Evolutionary conservation across 2,888 invertebrate genomes (phyloP).

Genomic region (Boloria euphrosyne): DNA sequence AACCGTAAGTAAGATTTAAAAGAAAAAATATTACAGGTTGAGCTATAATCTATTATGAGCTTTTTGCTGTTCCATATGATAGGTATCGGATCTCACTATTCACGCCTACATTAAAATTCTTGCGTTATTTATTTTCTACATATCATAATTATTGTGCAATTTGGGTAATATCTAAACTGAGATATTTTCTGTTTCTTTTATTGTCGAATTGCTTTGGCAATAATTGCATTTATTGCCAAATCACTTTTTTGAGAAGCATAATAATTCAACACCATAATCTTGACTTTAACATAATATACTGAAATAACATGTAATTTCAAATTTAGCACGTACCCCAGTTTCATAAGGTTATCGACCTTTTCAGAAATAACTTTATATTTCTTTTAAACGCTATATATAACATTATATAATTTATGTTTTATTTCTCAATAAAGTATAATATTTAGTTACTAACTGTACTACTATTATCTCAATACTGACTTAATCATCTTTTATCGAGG

Average conservation of each 20-base stretch:
- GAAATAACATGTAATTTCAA: conserved; percentile 34
- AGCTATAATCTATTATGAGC: no score
- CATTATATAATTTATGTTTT: neutral
- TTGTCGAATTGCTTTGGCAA: no score
- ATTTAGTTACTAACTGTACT: conserved; percentile 20
- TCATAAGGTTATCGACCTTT: conserved; percentile 51
- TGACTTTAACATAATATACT: neutral
- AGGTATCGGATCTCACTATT: no score
- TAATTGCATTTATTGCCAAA: no score
- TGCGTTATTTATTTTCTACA: no score
- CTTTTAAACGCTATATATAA: neutral
- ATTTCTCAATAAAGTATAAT: conserved; percentile 6
- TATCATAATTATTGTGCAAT: no score
- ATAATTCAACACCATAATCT: neutral
- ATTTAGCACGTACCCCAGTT: conserved; percentile 38
- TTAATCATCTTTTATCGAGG: conserved; percentile 36
- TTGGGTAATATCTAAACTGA: no score
- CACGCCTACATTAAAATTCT: no score
- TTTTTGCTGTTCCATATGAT: no score
- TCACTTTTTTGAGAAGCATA: neutral
- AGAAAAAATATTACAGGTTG: no score
- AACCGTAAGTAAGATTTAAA: no score
- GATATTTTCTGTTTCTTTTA: no score
- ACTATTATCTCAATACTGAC: conserved; percentile 25
- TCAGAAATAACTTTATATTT: conserved; percentile 44